Percentiles rank a stretch among this genome's conserved stretches.
Conservation (phyloP, 1,140 invertebrate species). For the Philotrypesis tridentata region DNA sequence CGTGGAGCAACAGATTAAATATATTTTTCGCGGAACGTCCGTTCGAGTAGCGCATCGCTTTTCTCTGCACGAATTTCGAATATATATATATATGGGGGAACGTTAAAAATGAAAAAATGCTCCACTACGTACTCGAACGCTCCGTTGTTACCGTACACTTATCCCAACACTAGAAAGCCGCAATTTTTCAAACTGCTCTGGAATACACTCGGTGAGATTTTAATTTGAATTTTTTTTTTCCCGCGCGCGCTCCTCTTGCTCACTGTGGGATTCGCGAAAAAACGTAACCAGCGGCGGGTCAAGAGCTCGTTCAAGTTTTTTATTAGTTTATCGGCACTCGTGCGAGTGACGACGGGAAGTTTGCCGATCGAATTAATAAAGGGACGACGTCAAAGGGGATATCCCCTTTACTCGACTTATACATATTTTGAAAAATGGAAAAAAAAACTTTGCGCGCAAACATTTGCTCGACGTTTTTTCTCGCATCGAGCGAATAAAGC, state of each 20-base stretch:
- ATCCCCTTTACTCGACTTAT: neutral
- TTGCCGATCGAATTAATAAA: neutral
- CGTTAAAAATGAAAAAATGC: neutral
- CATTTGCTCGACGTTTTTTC: no score
- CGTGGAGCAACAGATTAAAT: no score
- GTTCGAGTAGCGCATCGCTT: no score
- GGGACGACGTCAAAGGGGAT: neutral
- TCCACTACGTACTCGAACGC: neutral
- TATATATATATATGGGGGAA: neutral
- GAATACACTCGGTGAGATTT: neutral
- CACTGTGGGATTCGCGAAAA: neutral
- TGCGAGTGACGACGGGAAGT: neutral
- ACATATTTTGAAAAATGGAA: no score
- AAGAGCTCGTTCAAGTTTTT: neutral
- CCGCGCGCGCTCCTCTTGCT: no score
- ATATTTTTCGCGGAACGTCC: no score
- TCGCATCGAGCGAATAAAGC: no score
- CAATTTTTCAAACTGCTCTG: neutral
- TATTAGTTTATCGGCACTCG: neutral
- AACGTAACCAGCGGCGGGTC: neutral
- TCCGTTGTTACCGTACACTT: neutral
- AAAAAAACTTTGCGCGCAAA: no score
- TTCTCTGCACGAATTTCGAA: no score
- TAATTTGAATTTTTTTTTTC: conserved; percentile 21
- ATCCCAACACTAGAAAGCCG: neutral